Base-by-base conservation (phyloP, 2,113 vertebrate species). In the Tachuris rubrigastra region DNA sequence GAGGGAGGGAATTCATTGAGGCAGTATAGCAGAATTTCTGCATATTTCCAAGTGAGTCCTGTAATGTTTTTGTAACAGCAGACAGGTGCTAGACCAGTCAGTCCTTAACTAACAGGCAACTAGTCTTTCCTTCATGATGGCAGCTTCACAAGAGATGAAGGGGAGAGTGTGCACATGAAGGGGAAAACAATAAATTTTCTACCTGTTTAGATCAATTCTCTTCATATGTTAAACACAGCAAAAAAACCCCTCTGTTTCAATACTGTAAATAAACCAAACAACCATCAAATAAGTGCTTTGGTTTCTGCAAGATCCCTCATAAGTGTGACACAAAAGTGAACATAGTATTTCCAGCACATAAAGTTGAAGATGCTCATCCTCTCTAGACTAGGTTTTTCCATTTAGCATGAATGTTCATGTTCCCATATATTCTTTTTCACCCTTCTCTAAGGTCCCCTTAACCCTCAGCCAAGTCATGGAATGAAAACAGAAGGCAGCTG, bases 391-490 rank as follows among this genome's bases (percentile, higher is more conserved):
- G 24, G 14, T 39, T 86, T 73, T 74, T 68, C 39, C 30, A 53
- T 82, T 92, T 77, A 74, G n/a, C 46, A 71, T 47, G 12, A 93
- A 78, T 0, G 1, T 76, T 96, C 44, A 37, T 28, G 24, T 60
- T 89, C 68, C 60, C 69, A 37, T 63, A 67, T 46, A 47, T 65
- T 93, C n/a, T 78, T 91, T 91, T 76, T 84, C 88, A 88, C 50
- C 18, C 31, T 49, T 76, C 42, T 71, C 76, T 71, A 62, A 89
- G 44, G 49, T 37, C 24, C 17, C 39, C 76, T 75, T 92, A 47
- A 88, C 35, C 31, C 87, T 89, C 78, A 95, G 85, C n/a, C 91
- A 96, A 90, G 71, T 65, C 60, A 79, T 60, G 76, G 86, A 95
- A 85, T 68, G 76, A 78, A 95, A 90, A 88, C 9, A 85, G 49